phyloP scores from a whole-genome alignment of 2,888 invertebrate species.

The Palloptera scutellata region DNA sequence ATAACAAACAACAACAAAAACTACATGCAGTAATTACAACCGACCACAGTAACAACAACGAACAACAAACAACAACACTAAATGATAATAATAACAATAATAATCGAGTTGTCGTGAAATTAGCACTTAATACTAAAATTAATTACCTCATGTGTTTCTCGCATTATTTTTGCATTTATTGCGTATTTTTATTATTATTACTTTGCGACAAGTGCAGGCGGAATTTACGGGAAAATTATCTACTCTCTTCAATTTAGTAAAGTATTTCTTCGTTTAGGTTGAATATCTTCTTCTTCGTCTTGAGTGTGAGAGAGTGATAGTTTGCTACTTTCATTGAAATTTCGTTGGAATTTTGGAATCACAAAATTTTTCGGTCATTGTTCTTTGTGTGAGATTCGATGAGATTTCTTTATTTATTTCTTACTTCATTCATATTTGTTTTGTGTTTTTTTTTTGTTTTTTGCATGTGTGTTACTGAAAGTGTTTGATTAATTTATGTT shows the following conservation, averaged over 20 bases:
- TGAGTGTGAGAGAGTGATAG: neutral
- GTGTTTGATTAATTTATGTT: slow-evolving; percentile 19
- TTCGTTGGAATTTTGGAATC: slow-evolving; percentile 24
- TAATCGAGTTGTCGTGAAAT: slow-evolving; percentile 41
- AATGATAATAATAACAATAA: slow-evolving; percentile 19
- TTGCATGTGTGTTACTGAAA: neutral
- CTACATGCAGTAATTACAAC: too few species aligned
- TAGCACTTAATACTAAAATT: slow-evolving; percentile 44
- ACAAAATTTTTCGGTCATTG: slow-evolving; percentile 19
- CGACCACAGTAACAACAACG: too few species aligned
- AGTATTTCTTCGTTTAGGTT: neutral
- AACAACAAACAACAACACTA: slow-evolving; percentile 11
- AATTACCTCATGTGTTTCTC: slow-evolving; percentile 40
- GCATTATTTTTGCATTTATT: neutral
- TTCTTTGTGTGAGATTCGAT: slow-evolving; percentile 20
- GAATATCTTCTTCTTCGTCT: neutral
- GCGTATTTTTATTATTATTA: slow-evolving; percentile 10
- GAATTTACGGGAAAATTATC: neutral
- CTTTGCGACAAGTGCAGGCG: neutral
- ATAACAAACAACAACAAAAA: too few species aligned
- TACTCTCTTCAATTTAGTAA: neutral
- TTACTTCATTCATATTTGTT: slow-evolving; percentile 9
- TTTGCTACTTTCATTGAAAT: neutral
- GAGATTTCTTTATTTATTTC: slow-evolving; percentile 3
- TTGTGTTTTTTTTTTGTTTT: neutral